Base-by-base conservation (phyloP, 2,888 invertebrate species). In the Sceliomorpha sp. region DNA sequence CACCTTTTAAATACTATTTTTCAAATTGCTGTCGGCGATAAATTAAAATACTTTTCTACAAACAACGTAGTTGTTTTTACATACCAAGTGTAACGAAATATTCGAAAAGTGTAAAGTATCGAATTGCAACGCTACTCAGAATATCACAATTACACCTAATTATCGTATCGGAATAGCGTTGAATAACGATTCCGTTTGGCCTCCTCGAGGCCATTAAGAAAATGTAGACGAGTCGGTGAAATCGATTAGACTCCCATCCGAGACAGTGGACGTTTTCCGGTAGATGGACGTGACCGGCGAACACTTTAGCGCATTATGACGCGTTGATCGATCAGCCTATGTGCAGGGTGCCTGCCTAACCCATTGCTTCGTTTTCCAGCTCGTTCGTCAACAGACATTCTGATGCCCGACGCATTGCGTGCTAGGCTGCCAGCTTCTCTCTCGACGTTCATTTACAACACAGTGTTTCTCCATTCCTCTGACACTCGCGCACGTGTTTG, bases 361-460 rank as follows among this genome's bases (percentile, higher is more conserved):
- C 66, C 75, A 76, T 73, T 78, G 76, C 77, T 80, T 74, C 58
- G 63, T 55, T 58, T 50, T 26, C 45, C 50, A 29, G 72, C 39
- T 71, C 71, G 56, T 64, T 72, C 75, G 71, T 75, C 72, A 73
- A 50, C 63, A 58, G 64, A 47, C 64, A 63, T 60, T 73, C 67
- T 64, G 69, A 73, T 73, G 73, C 73, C 64, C 74, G 70, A 80
- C 79, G 79, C 78, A 80, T 75, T 79, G 80, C 80, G 79, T 80
- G 78, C 67, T 53, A 68, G 48, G 44, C 69, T 37, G 9, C 40
- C 34, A 48, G 47, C 40, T 27, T 63, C 56, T 10, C 37, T 27
- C 42, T 29, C 55, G 20, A 50, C 44, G 37, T 51, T 64, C 58
- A 45, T 58, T 58, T 51, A 58, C 58, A 58, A 39, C 47, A 20